Base-by-base conservation (phyloP, 2,797 vertebrate species). In the Okamejei kenojei region DNA sequence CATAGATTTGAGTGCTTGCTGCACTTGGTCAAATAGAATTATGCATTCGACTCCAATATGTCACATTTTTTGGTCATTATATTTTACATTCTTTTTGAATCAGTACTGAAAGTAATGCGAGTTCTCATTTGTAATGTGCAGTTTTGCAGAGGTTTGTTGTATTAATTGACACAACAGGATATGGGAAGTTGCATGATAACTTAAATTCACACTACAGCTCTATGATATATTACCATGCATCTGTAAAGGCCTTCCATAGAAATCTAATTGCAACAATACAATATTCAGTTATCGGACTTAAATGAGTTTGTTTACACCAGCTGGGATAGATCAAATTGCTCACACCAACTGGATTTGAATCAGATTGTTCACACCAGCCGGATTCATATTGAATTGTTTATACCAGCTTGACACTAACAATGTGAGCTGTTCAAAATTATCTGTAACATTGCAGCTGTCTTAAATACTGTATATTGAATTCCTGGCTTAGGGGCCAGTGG, bases 371-470 rank as follows among this genome's bases (percentile, higher is more conserved):
- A 73, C 32, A 38, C 68, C 90, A 84, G 81, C 23, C 26, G 38
- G 32, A 21, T 92, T 76, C 45, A 26, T 74, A 54, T 58, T 91
- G 68, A 76, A 58, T 74, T 73, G 38, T 45, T 74, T 92, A 76
- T 76, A 74, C 26, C 71, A 71, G 17, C 21, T 90, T 71, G 88
- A 90, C 23, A 54, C 0, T 54, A 26, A 76, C 2, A 74, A 76
- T 92, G 26, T 58, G 68, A 92, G 73, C 90, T 73, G 68, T 74
- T 54, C 90, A 54, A 76, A 92, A 76, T 92, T 76, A 92, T 74
- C 73, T 92, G 68, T 92, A 76, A 92, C 71, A 92, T 76, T 29
- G 35, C 90, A 92, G 90, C 90, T 92, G 90, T 74, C 71, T n/a
- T 76, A 92, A 15, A 54, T 58, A 92, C 26, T 26, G 38, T 54